Evolutionary conservation across 2,113 vertebrate species (phyloP), one percentile per base, ranked within the genome.

Genomic region (Picathartes gymnocephalus): DNA sequence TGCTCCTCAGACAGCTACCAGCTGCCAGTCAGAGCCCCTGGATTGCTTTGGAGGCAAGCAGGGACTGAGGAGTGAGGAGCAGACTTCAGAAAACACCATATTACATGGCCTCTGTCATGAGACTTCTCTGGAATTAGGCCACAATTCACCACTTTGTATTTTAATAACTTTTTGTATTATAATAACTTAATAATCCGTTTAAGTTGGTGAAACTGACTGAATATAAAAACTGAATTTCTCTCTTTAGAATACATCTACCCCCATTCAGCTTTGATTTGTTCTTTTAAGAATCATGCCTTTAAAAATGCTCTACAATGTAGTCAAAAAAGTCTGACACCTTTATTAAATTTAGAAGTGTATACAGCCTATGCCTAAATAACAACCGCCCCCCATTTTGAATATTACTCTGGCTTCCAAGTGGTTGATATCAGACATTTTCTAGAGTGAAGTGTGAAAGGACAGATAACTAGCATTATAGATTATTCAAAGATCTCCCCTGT

Each of bases 81-180:
- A 8, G 27, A 15, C 54, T 60, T 44, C 45, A 82, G 42, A 69
- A 85, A 76, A 70, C 25, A 72, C 17, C 22, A 10, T 9, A 23
- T 15, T 22, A 61, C 50, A 3, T 12, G 15, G 4, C 27, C 21
- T 84, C 13, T 1, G 0, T 72, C 1, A 0, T 21, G 6, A 56
- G 2, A 60, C 4, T 48, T 39, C 23, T 44, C 19, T 39, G 28
- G 61, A 81, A 56, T 40, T 53, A 42, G 31, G 28, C n/a, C 22
- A 48, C 1, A 2, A 33, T 37, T 33, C 3, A 2, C 40, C 48
- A n/a, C 21, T 82, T 58, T 20, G 12, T 33, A n/a, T 58, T 94
- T 73, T 66, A 12, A n/a, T n/a, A n/a, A n/a, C n/a, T n/a, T n/a
- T n/a, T n/a, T n/a, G n/a, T n/a, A n/a, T n/a, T n/a, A n/a, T n/a